These are phyloP conservation scores for Cygnus olor DNA, from an alignment of 2,797 vertebrate genomes.

Conservation along the genomic window DNA sequence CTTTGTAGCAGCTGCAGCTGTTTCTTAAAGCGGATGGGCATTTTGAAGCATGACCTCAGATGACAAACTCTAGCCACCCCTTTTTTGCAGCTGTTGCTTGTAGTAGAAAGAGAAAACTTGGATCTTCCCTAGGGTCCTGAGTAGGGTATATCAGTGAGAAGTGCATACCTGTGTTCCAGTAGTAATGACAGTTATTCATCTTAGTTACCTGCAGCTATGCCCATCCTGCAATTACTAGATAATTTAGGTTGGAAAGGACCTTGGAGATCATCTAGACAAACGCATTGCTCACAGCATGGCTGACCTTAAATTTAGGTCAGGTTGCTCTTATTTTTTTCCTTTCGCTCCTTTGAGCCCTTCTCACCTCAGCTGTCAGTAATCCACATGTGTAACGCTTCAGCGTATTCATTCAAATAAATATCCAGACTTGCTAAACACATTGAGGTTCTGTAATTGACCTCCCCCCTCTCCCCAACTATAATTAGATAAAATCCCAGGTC, in stretches of 20 bases:
- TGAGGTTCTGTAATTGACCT: neutral
- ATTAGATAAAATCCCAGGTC: neutral
- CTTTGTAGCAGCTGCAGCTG: neutral
- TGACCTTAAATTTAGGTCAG: neutral
- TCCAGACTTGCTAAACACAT: neutral
- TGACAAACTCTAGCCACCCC: neutral
- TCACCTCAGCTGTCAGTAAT: neutral
- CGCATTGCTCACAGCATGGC: neutral
- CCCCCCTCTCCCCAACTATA: neutral
- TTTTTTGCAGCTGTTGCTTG: neutral
- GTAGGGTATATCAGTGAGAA: neutral
- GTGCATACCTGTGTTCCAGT: neutral
- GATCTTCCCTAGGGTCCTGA: neutral
- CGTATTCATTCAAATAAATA: neutral
- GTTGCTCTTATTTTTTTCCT: neutral
- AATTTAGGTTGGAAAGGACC: neutral
- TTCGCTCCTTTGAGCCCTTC: neutral
- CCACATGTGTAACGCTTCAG: rapidly evolving
- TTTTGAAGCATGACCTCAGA: neutral
- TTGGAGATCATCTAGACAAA: neutral
- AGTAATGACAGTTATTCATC: neutral
- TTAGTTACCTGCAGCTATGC: neutral
- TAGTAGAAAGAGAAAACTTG: neutral
- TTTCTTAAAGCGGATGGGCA: neutral
- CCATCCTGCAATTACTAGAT: neutral